Evolutionary conservation across 23 tunicate genomes (phyloP), one percentile per base, ranked within the genome.

Genomic region (Phallusia fumigata): DNA sequence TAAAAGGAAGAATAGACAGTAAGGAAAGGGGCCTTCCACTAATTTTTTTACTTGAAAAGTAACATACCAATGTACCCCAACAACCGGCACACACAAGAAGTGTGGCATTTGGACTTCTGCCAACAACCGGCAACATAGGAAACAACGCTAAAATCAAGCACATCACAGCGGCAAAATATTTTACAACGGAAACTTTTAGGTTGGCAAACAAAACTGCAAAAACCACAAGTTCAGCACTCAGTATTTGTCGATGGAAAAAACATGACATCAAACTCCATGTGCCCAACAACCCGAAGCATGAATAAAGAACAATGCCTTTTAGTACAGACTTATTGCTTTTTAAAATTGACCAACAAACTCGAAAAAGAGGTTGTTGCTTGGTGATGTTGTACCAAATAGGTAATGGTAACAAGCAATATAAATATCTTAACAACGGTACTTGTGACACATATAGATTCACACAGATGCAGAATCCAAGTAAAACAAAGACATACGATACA

Each of bases 61-160:
- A 33, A 28, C 82, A 79, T 36, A 82, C 52, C 16, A 85, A 21
- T 18, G 89, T 28, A 11, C 86, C 90, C 28, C 65, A 51, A n/a
- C 78, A 18, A 3, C 98, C 98, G 13, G 93, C 98, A 10, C 80
- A 73, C 12, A 93, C 34, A 0, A 93, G 90, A 21, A 85, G 72
- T 18, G 44, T n/a, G 47, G 51, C 78, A 82, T 88, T 82, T 31
- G 93, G 89, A 51, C 74, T 64, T 35, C 98, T 79, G n/a, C 98
- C 98, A 18, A 93, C 93, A 30, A 79, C 82, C 10, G 98, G 98
- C 26, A 93, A 81, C 33, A 86, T 31, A 19, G 98, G 98, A 84
- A 93, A 93, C 5, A 81, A 33, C 26, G 93, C 74, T 12, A 81
- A 33, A 36, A 79, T 8, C 10, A 76, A 13, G 47, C 98, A 88